phyloP scores from a whole-genome alignment of 2,113 vertebrate genomes.

The Pungitius pungitius region DNA sequence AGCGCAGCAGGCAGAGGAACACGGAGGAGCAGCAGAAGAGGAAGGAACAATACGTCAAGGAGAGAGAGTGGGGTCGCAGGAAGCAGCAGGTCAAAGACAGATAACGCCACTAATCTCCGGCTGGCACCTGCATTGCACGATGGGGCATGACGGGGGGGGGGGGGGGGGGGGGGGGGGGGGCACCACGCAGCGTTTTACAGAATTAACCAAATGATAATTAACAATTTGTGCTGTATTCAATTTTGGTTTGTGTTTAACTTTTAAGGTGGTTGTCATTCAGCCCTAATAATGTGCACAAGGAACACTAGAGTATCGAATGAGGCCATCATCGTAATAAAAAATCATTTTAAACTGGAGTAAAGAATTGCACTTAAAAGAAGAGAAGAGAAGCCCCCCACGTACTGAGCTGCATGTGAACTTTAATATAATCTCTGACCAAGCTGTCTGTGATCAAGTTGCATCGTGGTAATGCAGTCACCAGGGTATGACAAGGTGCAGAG shows the following conservation, averaged over 20 bases:
- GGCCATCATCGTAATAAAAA: too few relatives aligned
- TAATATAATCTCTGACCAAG: not conserved
- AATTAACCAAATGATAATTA: constrained; percentile 18
- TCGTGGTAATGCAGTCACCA: not conserved
- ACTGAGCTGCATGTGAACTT: too few relatives aligned
- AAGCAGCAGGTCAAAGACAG: constrained; percentile 92
- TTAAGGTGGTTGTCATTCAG: not conserved
- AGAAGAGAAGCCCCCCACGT: too few relatives aligned
- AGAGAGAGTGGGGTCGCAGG: constrained; percentile 92
- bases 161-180: constrained; percentile 19
- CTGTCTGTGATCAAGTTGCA: not conserved
- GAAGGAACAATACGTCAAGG: constrained; percentile 96
- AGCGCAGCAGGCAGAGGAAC: constrained; percentile 91
- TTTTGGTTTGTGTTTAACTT: constrained; percentile 20
- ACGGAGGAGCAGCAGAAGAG: constrained; percentile 93
- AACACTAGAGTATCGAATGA: constrained; percentile 1
- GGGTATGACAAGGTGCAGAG: not conserved
- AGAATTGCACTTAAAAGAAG: too few relatives aligned
- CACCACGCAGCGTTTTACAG: constrained; percentile 3
- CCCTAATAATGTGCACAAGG: constrained; percentile 10
- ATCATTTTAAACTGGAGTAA: not conserved
- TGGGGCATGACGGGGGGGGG: constrained; percentile 53
- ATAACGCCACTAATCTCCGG: constrained; percentile 61
- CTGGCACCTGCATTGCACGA: constrained; percentile 71
- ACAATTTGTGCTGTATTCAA: not conserved